A percentile compares a stretch with the other conserved stretches of the same genome.
These are phyloP conservation scores for Callitettix versicolor DNA, from an alignment of 1,140 invertebrate species.

Conservation along the genomic window DNA sequence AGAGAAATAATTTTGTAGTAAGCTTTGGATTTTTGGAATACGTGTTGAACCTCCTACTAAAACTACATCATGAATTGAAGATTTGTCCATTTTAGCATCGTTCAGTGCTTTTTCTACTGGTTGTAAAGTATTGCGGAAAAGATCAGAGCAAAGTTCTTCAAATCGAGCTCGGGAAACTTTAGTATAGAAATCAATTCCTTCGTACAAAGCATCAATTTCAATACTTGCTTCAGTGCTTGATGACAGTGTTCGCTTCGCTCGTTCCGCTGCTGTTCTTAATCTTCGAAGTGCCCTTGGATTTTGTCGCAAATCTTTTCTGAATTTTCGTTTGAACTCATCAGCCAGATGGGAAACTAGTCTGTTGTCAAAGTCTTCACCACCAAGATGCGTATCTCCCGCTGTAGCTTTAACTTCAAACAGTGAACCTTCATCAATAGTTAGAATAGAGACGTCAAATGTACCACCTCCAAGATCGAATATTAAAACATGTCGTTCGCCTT, in stretches of 20 bases:
- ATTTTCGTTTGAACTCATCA: slow-evolving; percentile 44
- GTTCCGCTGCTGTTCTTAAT: slow-evolving; percentile 51
- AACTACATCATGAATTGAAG: slow-evolving; percentile 61
- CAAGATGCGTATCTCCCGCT: slow-evolving; percentile 62
- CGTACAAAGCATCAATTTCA: slow-evolving; percentile 43
- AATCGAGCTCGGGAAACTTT: slow-evolving; percentile 48
- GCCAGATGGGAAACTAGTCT: slow-evolving; percentile 62
- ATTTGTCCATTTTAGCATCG: slow-evolving; percentile 64
- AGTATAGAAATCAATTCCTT: slow-evolving; percentile 49
- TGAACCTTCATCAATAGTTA: slow-evolving; percentile 76
- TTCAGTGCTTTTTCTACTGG: slow-evolving; percentile 56
- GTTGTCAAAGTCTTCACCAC: slow-evolving; percentile 73
- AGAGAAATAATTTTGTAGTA: slow-evolving; percentile 47
- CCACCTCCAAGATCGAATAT: slow-evolving; percentile 67
- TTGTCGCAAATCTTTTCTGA: slow-evolving; percentile 36
- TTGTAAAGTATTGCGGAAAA: slow-evolving; percentile 45
- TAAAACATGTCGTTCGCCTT: slow-evolving; percentile 62
- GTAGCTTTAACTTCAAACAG: slow-evolving; percentile 71
- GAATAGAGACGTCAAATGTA: slow-evolving; percentile 76
- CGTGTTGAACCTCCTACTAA: slow-evolving; percentile 70
- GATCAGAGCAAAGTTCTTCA: slow-evolving; percentile 49
- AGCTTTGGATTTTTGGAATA: slow-evolving; percentile 50
- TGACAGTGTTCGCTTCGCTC: slow-evolving; percentile 45
- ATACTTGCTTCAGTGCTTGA: slow-evolving; percentile 45
- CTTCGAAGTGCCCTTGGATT: slow-evolving; percentile 44